Evolutionary conservation across 2,888 invertebrate species (phyloP).

Genomic region (Phania funesta): DNA sequence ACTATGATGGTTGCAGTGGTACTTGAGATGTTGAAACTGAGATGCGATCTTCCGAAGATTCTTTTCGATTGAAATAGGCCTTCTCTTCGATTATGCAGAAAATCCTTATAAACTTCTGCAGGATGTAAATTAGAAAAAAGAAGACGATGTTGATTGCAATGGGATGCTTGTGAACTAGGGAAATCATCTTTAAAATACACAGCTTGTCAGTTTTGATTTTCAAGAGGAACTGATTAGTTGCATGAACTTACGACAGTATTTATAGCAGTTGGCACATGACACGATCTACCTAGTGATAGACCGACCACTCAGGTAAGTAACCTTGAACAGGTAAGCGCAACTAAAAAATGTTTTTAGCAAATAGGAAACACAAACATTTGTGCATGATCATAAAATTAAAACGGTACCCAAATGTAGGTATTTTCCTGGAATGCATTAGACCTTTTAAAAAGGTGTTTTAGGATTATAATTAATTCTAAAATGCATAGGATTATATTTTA

Average conservation of each 20-base stretch:
- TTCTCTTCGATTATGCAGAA: constrained; percentile 74
- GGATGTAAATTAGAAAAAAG: constrained; percentile 73
- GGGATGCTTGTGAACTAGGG: constrained; percentile 74
- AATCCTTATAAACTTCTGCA: constrained; percentile 72
- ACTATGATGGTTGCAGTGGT: too few relatives aligned
- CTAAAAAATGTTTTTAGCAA: too few relatives aligned
- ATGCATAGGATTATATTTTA: too few relatives aligned
- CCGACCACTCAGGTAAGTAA: background rate
- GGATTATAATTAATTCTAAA: too few relatives aligned
- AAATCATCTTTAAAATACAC: constrained; percentile 69
- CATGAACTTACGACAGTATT: constrained; percentile 3
- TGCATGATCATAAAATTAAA: too few relatives aligned
- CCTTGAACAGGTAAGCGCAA: too few relatives aligned
- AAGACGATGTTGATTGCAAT: constrained; percentile 73
- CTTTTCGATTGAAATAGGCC: constrained; percentile 60
- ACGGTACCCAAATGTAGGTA: too few relatives aligned
- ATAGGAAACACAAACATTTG: too few relatives aligned
- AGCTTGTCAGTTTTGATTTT: constrained; percentile 2
- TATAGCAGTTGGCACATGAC: background rate
- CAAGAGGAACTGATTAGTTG: constrained; percentile 28
- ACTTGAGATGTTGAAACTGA: constrained; percentile 22
- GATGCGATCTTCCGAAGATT: constrained; percentile 58
- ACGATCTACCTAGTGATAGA: constrained; percentile 29
- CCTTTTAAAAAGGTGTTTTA: too few relatives aligned
- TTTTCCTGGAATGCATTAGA: too few relatives aligned